Conservation (phyloP, 92 coral and sea anemone species). For the Paragorgia papillata region DNA sequence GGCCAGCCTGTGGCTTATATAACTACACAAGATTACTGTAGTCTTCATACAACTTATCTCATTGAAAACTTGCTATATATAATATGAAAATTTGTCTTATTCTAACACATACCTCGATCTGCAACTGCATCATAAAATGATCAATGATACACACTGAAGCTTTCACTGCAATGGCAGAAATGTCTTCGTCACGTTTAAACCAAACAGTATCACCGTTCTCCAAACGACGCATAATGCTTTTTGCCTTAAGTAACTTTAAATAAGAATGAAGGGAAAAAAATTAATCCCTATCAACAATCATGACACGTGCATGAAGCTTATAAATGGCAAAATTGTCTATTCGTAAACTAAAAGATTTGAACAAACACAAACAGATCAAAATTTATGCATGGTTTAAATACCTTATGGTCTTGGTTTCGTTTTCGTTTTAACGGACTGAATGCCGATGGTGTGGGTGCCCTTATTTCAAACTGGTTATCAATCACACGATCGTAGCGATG, state of each 20-base stretch:
- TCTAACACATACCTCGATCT: conserved; percentile 8
- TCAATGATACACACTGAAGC: conserved; percentile 22
- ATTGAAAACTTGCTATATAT: no score
- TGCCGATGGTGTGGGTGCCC: conserved; percentile 19
- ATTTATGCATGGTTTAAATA: background rate
- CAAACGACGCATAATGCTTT: conserved; percentile 23
- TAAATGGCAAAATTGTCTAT: no score
- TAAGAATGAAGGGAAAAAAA: background rate
- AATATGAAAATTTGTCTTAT: background rate
- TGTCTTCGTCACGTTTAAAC: conserved; percentile 1
- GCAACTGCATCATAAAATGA: conserved; percentile 24
- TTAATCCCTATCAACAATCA: background rate
- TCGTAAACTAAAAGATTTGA: background rate
- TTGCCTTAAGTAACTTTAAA: conserved; percentile 1
- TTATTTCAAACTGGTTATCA: conserved; percentile 3
- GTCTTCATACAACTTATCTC: no score
- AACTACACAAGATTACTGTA: no score
- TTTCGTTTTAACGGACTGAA: conserved; percentile 15
- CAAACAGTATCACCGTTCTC: conserved; percentile 35
- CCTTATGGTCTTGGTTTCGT: conserved; percentile 14
- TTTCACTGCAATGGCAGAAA: background rate
- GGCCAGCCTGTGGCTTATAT: no score
- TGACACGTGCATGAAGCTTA: no score
- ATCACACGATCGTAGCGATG: conserved; percentile 26
- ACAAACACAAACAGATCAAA: background rate